These are phyloP conservation scores for Vombatus ursinus DNA, from an alignment of 2,113 vertebrate species.

Conservation along the genomic window DNA sequence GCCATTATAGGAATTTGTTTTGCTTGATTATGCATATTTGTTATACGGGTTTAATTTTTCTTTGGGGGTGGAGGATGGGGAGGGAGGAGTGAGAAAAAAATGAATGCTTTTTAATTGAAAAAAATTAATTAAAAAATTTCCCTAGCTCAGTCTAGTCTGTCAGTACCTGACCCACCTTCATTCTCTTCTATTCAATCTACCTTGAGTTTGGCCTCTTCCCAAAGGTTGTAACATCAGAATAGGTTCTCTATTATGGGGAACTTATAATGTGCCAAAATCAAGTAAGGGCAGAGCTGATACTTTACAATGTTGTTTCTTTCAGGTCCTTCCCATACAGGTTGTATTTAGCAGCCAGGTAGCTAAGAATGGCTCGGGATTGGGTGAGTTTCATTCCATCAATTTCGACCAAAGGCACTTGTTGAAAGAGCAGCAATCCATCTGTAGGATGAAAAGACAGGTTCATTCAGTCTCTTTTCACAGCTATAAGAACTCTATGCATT, in stretches of 20 bases:
- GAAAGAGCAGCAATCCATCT: constrained; percentile 88
- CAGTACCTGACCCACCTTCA: neutral
- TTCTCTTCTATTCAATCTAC: neutral
- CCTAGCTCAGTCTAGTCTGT: neutral
- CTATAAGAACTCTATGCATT: neutral
- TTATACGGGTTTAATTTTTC: neutral
- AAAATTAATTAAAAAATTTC: neutral
- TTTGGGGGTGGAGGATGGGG: neutral
- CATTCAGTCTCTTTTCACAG: neutral
- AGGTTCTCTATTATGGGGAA: neutral
- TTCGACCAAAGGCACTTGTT: constrained; percentile 93
- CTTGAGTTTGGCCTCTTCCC: neutral
- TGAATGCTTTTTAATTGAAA: neutral
- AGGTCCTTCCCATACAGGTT: constrained; percentile 90
- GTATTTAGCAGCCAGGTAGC: constrained; percentile 92
- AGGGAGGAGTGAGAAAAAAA: neutral
- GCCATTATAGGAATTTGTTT: neutral
- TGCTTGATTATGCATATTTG: neutral
- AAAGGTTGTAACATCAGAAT: neutral
- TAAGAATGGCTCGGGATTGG: constrained; percentile 91
- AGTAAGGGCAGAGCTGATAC: neutral
- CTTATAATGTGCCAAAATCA: neutral
- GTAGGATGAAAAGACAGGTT: constrained; percentile 32
- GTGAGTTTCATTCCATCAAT: constrained; percentile 92
- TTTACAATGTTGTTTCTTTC: constrained; percentile 89